A percentile compares a stretch with the other conserved stretches of the same genome.
These are phyloP conservation scores for Helicoverpa zea DNA, from an alignment of 1,140 invertebrate genomes.

Conservation along the genomic window DNA sequence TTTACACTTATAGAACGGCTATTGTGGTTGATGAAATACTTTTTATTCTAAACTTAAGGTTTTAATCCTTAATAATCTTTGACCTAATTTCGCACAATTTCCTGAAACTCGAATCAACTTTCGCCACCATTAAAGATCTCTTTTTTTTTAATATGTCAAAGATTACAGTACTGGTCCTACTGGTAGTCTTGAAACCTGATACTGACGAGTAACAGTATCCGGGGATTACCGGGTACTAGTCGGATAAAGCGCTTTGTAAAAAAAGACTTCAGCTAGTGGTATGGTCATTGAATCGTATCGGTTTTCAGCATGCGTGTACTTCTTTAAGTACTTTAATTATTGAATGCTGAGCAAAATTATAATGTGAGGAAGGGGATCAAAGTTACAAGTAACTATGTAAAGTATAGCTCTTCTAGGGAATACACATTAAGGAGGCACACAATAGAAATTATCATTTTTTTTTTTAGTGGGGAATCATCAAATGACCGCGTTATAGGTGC, in stretches of 20 bases:
- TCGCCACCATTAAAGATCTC: not conserved
- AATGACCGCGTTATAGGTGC: too few relatives aligned
- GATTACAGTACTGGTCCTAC: not conserved
- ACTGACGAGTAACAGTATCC: conserved; percentile 61
- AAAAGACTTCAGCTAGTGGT: not conserved
- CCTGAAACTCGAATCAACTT: not conserved
- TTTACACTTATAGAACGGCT: too few relatives aligned
- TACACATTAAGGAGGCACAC: too few relatives aligned
- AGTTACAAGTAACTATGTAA: too few relatives aligned
- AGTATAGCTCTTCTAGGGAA: too few relatives aligned
- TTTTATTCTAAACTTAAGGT: too few relatives aligned
- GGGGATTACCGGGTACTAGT: conserved; percentile 59
- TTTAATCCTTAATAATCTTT: too few relatives aligned
- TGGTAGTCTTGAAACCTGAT: conserved; percentile 57
- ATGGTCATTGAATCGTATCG: conserved; percentile 54
- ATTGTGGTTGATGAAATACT: too few relatives aligned
- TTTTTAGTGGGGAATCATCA: too few relatives aligned
- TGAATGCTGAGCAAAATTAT: too few relatives aligned
- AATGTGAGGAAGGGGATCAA: too few relatives aligned
- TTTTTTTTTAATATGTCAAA: conserved; percentile 3
- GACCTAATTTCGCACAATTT: not conserved
- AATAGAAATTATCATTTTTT: too few relatives aligned
- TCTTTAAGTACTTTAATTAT: not conserved
- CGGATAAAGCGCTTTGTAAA: conserved; percentile 9
- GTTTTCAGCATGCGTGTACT: conserved; percentile 53